phyloP scores from a whole-genome alignment of 2,888 invertebrate species.

The Lithophane semibrunnea region DNA sequence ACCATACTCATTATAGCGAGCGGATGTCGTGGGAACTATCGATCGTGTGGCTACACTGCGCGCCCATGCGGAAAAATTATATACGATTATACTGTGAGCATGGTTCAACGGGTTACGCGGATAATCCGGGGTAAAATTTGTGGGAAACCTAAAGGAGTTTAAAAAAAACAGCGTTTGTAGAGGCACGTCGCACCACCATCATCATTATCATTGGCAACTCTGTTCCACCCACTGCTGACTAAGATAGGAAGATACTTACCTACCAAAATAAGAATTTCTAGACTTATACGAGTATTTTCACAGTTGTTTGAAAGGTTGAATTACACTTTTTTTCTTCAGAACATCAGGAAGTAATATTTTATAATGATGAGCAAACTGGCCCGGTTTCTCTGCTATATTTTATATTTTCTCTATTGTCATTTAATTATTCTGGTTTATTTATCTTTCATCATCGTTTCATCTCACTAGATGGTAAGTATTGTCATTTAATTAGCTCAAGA shows the following conservation, averaged over 20 bases:
- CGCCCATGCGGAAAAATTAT: constrained; percentile 76
- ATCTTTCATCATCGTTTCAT: background rate
- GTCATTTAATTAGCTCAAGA: constrained; percentile 15
- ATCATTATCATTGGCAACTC: no score
- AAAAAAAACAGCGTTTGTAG: background rate
- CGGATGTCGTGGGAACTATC: constrained; percentile 76
- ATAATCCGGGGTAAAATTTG: constrained; percentile 9
- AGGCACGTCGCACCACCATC: no score
- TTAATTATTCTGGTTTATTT: background rate
- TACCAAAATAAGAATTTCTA: no score
- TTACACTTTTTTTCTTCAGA: background rate
- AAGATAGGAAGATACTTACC: no score
- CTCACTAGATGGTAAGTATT: constrained; percentile 1
- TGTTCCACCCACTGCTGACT: no score
- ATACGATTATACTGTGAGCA: constrained; percentile 57
- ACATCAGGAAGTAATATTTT: background rate
- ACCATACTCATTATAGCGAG: constrained; percentile 65
- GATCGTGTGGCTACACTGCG: constrained; percentile 73
- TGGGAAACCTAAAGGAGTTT: background rate
- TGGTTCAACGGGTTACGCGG: constrained; percentile 32
- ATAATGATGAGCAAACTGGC: no score
- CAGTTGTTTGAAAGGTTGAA: background rate
- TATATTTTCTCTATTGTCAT: background rate
- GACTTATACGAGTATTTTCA: no score
- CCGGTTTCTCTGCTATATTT: background rate